These are phyloP conservation scores for Malthinus flaveolus DNA, from an alignment of 2,888 invertebrate genomes.

Conservation along the genomic window DNA sequence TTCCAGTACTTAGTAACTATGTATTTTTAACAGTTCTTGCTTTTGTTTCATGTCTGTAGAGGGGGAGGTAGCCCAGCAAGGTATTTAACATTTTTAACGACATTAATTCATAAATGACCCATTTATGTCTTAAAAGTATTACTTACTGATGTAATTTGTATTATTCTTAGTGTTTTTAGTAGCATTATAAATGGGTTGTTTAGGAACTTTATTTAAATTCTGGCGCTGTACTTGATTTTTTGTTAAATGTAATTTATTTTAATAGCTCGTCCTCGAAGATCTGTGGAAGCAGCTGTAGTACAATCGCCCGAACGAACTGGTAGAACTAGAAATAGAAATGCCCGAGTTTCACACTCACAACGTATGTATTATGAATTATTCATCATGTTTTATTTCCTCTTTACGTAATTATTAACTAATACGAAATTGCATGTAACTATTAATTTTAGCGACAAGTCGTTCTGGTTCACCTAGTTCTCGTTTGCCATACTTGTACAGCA, in stretches of 20 bases:
- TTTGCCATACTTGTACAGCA: conserved; percentile 70
- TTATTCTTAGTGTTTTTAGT: neutral
- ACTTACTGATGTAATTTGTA: conserved; percentile 4
- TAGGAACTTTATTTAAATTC: too few species aligned
- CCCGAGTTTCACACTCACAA: conserved; percentile 89
- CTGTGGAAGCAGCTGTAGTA: conserved; percentile 58
- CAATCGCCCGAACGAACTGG: conserved; percentile 65
- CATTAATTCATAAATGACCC: conserved; percentile 9
- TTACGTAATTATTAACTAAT: neutral
- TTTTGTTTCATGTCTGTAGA: conserved; percentile 57
- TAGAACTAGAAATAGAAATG: conserved; percentile 65
- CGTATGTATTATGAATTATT: conserved; percentile 65
- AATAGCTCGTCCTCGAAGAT: conserved; percentile 69
- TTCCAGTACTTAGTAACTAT: conserved; percentile 7
- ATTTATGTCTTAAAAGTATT: too few species aligned
- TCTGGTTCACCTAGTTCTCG: conserved; percentile 93
- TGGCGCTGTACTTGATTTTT: neutral
- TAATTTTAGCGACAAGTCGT: conserved; percentile 79
- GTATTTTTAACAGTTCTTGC: conserved; percentile 32
- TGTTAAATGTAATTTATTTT: conserved; percentile 14
- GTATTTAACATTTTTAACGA: conserved; percentile 52
- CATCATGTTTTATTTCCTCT: too few species aligned
- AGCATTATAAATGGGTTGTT: too few species aligned
- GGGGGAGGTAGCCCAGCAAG: conserved; percentile 68
- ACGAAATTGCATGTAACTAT: neutral